A percentile compares a stretch with the other conserved stretches of the same genome.
phyloP scores from a whole-genome alignment of 2,888 invertebrate species.

The Gibbula magus region DNA sequence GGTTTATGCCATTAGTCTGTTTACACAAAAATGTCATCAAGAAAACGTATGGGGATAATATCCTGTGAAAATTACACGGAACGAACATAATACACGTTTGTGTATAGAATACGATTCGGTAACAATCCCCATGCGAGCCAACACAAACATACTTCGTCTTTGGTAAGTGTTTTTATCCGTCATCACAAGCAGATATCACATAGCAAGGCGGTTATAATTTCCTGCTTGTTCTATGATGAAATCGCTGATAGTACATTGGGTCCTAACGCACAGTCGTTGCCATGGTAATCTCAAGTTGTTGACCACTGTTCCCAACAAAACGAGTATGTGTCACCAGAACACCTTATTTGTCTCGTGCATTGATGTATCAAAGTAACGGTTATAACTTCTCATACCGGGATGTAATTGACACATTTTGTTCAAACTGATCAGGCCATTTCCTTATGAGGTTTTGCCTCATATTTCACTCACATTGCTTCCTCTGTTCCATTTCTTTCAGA shows the following conservation, averaged over 20 bases:
- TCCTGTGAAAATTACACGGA: neutral
- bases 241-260: neutral
- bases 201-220: neutral
- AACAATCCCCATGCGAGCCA: neutral
- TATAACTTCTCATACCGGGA: no score
- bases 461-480: no score
- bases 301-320: no score
- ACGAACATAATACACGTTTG: neutral
- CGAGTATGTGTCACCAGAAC: no score
- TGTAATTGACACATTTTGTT: no score
- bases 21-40: neutral
- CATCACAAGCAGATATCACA: conserved; percentile 1
- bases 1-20: neutral
- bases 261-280: neutral
- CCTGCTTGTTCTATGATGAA: neutral
- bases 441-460: no score
- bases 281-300: neutral
- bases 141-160: conserved; percentile 5
- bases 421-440: no score
- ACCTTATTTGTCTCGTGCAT: no score
- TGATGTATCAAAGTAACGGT: no score
- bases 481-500: no score
- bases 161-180: conserved; percentile 17
- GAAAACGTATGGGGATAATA: neutral
- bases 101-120: neutral